phyloP scores from a whole-genome alignment of 2,797 vertebrate genomes.

The Pseudochirops corinnae region DNA sequence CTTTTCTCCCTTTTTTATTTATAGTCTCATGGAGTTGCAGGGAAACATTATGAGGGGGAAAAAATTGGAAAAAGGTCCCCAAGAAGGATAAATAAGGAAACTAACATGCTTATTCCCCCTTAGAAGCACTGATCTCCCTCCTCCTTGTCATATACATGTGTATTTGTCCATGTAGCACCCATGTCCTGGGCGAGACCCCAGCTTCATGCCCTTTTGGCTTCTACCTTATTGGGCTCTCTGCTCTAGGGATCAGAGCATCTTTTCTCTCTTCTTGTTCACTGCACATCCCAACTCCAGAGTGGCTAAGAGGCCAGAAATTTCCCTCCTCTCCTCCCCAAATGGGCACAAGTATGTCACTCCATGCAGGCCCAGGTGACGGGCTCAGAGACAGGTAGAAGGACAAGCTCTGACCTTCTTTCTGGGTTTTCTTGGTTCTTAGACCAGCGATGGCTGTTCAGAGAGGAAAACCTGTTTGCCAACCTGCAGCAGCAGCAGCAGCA shows the following conservation, averaged over 20 bases:
- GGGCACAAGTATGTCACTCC: not conserved
- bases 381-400: conserved; percentile 7
- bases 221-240: not conserved
- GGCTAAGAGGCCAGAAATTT: not conserved
- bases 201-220: not conserved
- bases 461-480: conserved; percentile 86
- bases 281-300: not conserved
- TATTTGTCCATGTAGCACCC: not conserved
- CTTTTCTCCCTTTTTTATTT: conserved; percentile 58
- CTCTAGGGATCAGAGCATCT: conserved; percentile 13
- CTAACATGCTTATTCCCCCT: conserved; percentile 7
- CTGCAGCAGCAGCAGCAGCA: conserved; percentile 79
- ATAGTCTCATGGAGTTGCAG: conserved; percentile 47
- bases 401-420: conserved; percentile 60
- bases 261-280: not conserved
- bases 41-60: not conserved
- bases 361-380: conserved; percentile 15
- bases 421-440: conserved; percentile 86
- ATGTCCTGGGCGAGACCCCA: not conserved
- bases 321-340: not conserved
- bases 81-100: conserved; percentile 48
- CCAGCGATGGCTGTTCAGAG: conserved; percentile 91
- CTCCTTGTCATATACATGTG: not conserved
- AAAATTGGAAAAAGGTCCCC: not conserved
- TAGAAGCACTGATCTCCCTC: not conserved